A percentile compares a stretch with the other conserved stretches of the same genome.
phyloP scores from a whole-genome alignment of 1,140 invertebrate species.

The Dendrolimus punctatus region DNA sequence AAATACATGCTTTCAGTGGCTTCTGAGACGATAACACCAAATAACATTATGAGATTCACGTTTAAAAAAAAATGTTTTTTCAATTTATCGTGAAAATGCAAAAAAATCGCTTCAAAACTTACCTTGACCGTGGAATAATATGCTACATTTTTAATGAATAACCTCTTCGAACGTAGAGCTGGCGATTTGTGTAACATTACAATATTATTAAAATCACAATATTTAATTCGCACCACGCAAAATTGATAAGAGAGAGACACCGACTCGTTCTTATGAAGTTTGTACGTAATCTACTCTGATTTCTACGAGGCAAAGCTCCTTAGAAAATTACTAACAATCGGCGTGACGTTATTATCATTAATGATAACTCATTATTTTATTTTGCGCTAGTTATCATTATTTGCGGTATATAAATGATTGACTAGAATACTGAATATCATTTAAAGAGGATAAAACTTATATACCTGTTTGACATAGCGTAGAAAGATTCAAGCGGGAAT shows the following conservation, averaged over 20 bases:
- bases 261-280: constrained; percentile 24
- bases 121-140: constrained; percentile 53
- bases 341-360: constrained; percentile 27
- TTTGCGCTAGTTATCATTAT: constrained; percentile 1
- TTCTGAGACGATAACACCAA: no score
- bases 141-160: constrained; percentile 33
- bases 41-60: no score
- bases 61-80: no score
- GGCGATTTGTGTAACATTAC: constrained; percentile 48
- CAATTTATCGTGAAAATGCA: no score
- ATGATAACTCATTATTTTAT: constrained; percentile 14
- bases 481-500: no score
- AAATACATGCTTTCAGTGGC: no score
- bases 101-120: constrained; percentile 12
- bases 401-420: no score
- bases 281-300: constrained; percentile 28
- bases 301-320: constrained; percentile 23
- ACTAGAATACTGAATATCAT: no score
- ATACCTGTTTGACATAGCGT: no score
- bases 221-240: not conserved
- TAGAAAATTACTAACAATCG: constrained; percentile 33
- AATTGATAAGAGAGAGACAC: constrained; percentile 4
- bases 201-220: constrained; percentile 6
- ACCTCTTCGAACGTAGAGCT: constrained; percentile 36
- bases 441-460: no score